A percentile compares a stretch with the other conserved stretches of the same genome.
Evolutionary conservation across 2,797 vertebrate species (phyloP).

Genomic region (Squalus acanthias): DNA sequence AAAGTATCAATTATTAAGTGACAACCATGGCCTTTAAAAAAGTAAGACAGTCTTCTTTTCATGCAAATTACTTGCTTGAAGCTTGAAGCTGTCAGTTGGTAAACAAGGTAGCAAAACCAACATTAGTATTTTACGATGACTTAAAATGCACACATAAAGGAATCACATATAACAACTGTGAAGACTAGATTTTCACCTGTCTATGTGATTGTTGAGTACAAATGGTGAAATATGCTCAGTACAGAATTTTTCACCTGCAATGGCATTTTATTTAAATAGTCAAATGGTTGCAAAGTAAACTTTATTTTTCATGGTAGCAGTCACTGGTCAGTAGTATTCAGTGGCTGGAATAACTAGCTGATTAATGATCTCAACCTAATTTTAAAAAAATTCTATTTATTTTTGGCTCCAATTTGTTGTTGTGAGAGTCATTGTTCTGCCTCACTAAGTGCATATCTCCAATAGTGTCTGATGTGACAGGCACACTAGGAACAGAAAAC

Average conservation of each 20-base stretch:
- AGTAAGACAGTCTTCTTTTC: neutral
- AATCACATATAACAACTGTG: neutral
- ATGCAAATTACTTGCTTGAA: constrained; percentile 32
- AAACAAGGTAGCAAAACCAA: constrained; percentile 8
- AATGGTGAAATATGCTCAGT: neutral
- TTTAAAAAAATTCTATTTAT: too few species aligned
- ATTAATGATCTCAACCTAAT: too few species aligned
- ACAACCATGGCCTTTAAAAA: neutral
- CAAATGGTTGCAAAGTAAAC: neutral
- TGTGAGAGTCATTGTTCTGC: too few species aligned
- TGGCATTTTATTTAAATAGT: neutral
- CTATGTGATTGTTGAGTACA: neutral
- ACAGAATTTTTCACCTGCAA: neutral
- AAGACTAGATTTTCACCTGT: neutral
- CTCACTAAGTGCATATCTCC: too few species aligned
- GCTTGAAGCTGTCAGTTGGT: constrained; percentile 31
- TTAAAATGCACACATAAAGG: constrained; percentile 7
- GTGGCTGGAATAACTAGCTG: too few species aligned
- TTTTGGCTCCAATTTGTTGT: too few species aligned
- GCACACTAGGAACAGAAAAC: neutral
- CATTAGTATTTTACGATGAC: neutral
- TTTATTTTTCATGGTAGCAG: neutral
- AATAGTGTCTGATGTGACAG: too few species aligned
- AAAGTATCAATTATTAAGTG: constrained; percentile 35
- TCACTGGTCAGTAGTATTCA: too few species aligned